Evolutionary conservation across 1,140 invertebrate genomes (phyloP), one percentile per base, ranked within the genome.

Genomic region (Pomacea maculata): DNA sequence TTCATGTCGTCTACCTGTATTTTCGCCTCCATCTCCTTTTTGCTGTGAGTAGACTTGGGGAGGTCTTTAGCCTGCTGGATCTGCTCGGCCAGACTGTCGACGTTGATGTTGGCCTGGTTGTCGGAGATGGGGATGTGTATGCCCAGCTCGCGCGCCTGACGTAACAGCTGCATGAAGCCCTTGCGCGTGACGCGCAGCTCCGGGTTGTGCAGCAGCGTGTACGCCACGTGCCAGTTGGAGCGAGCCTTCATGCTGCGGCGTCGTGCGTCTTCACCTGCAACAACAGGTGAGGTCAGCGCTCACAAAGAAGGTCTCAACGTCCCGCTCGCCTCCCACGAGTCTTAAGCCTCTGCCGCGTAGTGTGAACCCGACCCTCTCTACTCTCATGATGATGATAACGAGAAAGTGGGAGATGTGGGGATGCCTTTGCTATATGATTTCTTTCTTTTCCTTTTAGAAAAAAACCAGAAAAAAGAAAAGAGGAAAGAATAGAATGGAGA

Each of bases 171-270:
- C 67, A 84, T 57, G 75, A 80, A 84, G 12, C 83, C 83, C 63
- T 81, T 81, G 61, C 83, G 74, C 72, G 68, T 76, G 12, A 82
- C 55, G 10, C 83, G 71, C 25, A 84, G 61, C 68, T 84, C 68
- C 4, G 83, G 83, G 70, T 84, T 84, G 78, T 84, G 57, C 25
- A 84, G 74, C 57, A 84, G 79, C 34, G 83, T 84, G 75, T 84
- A 84, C 3, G 65, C 29, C 63, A 84, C 73, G 1, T 70, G 71
- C 83, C 83, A 84, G 73, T 82, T 84, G 75, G 80, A 84, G 17
- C 78, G 55, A 19, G 82, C 82, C 17, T 57, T 68, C 68, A 72
- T 54, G 54, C 78, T 55, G 19, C 78, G 55, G 8, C 75, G 67
- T 14, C 64, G 54, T 64, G 77, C 8, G 8, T 61, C 57, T 14